Evolutionary conservation across 2,797 vertebrate species (phyloP).

Genomic region (Hephaestus fuliginosus): DNA sequence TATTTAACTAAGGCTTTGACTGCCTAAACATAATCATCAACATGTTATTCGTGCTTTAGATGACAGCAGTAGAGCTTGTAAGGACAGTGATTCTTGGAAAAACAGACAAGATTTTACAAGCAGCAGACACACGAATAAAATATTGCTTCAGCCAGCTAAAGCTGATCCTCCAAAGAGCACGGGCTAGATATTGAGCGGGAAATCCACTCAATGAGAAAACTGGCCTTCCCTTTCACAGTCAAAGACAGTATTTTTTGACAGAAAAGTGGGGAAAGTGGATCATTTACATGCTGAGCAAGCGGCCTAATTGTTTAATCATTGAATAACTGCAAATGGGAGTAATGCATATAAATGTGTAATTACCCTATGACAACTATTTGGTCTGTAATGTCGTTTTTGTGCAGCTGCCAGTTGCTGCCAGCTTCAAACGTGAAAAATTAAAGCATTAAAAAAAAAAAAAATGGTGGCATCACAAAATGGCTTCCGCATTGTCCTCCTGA

Average conservation of each 20-base stretch:
- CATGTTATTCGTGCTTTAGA: neutral
- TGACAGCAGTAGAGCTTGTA: neutral
- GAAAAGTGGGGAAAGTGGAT: neutral
- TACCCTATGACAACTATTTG: neutral
- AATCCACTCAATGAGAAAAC: neutral
- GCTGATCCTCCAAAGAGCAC: neutral
- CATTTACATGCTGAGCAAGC: neutral
- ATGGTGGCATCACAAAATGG: constrained; percentile 9
- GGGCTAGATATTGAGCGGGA: neutral
- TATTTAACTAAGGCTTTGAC: neutral
- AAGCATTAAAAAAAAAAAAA: constrained; percentile 22
- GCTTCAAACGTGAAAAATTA: neutral
- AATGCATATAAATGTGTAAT: constrained; percentile 7
- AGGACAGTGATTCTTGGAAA: neutral
- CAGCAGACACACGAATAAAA: neutral
- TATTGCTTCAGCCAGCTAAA: neutral
- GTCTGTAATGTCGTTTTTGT: neutral
- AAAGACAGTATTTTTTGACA: neutral
- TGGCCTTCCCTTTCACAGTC: neutral
- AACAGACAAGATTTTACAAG: neutral
- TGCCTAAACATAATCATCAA: neutral
- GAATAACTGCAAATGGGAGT: constrained; percentile 5
- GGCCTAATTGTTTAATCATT: constrained; percentile 15
- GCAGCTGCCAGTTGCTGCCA: neutral
- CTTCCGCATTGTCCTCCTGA: constrained; percentile 29